Percentiles rank a stretch among this genome's conserved stretches.
Conservation (phyloP, 2,888 invertebrate species). For the Calameuta idolon region DNA sequence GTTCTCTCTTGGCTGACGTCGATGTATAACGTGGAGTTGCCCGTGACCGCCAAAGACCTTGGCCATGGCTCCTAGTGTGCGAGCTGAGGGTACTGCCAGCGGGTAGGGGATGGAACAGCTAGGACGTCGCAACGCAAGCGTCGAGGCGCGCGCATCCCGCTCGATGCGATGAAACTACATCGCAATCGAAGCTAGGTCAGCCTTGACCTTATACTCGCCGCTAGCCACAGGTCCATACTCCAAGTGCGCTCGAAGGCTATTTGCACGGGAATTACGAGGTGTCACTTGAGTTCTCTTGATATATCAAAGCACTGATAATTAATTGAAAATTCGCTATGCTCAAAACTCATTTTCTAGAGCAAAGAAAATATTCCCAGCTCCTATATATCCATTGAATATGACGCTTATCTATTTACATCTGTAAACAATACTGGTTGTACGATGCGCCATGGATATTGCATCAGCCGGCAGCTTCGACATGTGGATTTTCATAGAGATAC, state of each 20-base stretch:
- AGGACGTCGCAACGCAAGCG: constrained; percentile 23
- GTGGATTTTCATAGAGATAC: not conserved
- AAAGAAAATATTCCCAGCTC: not conserved
- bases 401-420: not conserved
- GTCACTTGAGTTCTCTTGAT: constrained; percentile 4
- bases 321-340: not conserved
- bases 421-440: not conserved
- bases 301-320: not conserved
- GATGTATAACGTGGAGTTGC: constrained; percentile 50
- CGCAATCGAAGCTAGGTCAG: constrained; percentile 34
- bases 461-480: not conserved
- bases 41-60: constrained; percentile 65
- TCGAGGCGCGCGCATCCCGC: constrained; percentile 48
- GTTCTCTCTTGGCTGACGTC: constrained; percentile 2
- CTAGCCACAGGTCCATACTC: constrained; percentile 7
- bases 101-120: not conserved
- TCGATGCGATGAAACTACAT: constrained; percentile 39
- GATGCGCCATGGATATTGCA: not conserved
- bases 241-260: constrained; percentile 3
- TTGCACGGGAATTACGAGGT: constrained; percentile 3
- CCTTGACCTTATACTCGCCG: constrained; percentile 54
- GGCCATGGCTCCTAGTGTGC: constrained; percentile 55
- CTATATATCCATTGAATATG: not conserved
- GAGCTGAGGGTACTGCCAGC: constrained; percentile 2
- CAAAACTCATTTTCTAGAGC: not conserved